Conservation (phyloP, 2,113 vertebrate genomes). For the Ctenomys sociabilis region DNA sequence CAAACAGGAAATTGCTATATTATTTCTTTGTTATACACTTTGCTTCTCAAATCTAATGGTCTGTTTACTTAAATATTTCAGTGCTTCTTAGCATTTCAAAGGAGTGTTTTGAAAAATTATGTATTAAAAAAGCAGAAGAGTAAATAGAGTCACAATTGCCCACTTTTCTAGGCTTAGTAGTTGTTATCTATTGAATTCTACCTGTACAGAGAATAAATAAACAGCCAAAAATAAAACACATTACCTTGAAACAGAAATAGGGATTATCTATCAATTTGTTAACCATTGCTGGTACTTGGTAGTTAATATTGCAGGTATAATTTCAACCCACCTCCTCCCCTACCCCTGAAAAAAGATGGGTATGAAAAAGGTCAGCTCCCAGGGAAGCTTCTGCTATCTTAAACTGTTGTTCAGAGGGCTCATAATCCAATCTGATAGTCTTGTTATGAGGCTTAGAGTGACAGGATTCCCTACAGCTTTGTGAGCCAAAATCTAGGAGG, state of each 20-base stretch:
- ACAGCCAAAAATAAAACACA: not conserved
- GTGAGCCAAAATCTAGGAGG: not conserved
- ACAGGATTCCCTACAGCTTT: not conserved
- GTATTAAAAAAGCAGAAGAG: not conserved
- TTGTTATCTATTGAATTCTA: conserved; percentile 47
- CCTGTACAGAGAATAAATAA: not conserved
- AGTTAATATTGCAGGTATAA: conserved; percentile 9
- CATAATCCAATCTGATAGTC: not conserved
- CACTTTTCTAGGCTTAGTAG: not conserved
- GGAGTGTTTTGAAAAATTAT: conserved; percentile 50
- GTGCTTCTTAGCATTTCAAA: conserved; percentile 65
- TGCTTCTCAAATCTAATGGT: conserved; percentile 36
- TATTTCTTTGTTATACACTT: conserved; percentile 60
- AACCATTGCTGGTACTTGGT: not conserved
- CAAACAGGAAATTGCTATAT: conserved; percentile 8
- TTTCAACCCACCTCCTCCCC: not conserved
- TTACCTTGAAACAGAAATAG: not conserved
- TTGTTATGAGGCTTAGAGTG: accelerated
- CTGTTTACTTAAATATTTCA: conserved; percentile 75
- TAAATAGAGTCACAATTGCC: conserved; percentile 53
- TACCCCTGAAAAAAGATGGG: not conserved
- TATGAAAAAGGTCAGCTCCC: not conserved
- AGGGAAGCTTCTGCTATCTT: not conserved
- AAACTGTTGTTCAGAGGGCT: not conserved
- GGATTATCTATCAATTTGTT: conserved; percentile 5